phyloP scores from a whole-genome alignment of 2,888 invertebrate genomes.

The Prosopocoilus inquinatus region DNA sequence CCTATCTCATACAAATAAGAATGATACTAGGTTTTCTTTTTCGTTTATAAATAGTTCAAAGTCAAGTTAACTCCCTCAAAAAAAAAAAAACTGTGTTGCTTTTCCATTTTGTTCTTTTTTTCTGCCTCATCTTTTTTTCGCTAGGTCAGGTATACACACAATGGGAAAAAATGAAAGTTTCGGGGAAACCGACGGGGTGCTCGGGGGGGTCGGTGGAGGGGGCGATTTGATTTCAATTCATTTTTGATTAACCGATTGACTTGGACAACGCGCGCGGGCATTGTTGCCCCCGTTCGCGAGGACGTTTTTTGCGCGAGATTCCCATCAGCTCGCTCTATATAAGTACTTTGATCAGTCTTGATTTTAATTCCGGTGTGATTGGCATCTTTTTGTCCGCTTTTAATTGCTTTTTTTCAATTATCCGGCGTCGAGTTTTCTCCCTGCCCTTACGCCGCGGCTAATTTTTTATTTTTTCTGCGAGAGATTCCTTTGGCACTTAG shows the following conservation, averaged over 20 bases:
- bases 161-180: constrained; percentile 31
- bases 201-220: constrained; percentile 15
- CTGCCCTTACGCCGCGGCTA: constrained; percentile 6
- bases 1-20: no score
- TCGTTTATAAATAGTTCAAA: no score
- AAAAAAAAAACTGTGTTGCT: no score
- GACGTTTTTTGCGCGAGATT: constrained; percentile 21
- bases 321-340: constrained; percentile 28
- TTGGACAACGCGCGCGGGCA: constrained; percentile 26
- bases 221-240: constrained; percentile 37
- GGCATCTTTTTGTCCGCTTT: constrained; percentile 25
- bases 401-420: constrained; percentile 27
- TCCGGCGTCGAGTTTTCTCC: not conserved
- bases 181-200: constrained; percentile 7
- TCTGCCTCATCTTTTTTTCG: constrained; percentile 21
- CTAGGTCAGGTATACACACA: constrained; percentile 34
- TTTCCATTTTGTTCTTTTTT: no score
- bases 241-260: constrained; percentile 37
- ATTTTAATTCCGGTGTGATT: constrained; percentile 25
- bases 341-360: constrained; percentile 30
- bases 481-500: not conserved
- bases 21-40: no score
- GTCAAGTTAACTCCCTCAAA: no score
- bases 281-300: constrained; percentile 8
- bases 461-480: constrained; percentile 1